Conservation (phyloP, 2,113 vertebrate species). For the Scomber colias region DNA sequence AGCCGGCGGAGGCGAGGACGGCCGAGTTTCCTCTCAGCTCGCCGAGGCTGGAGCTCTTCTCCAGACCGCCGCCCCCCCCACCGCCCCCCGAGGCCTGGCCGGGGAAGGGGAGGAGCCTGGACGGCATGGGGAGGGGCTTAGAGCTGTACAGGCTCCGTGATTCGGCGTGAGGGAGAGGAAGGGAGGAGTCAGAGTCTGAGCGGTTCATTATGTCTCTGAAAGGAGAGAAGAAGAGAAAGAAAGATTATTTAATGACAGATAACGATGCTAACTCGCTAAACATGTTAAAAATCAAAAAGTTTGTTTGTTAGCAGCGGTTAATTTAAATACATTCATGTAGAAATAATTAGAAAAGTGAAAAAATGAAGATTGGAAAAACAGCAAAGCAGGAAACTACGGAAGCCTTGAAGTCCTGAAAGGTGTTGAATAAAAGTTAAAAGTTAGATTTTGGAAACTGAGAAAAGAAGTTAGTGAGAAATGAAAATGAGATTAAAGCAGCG, state of each 20-base stretch:
- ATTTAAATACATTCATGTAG: too few relatives aligned
- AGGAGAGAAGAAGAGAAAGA: background rate
- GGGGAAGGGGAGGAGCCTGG: conserved; percentile 70
- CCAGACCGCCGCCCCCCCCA: conserved; percentile 78
- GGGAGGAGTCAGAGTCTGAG: conserved; percentile 93
- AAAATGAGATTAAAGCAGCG: too few relatives aligned
- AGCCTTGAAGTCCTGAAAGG: too few relatives aligned
- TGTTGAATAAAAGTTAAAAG: too few relatives aligned
- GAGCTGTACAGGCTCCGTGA: conserved; percentile 72
- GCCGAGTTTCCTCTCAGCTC: conserved; percentile 85
- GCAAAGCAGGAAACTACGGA: too few relatives aligned
- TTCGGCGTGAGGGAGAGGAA: conserved; percentile 87
- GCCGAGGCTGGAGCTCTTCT: conserved; percentile 91
- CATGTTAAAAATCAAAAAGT: too few relatives aligned
- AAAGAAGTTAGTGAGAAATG: too few relatives aligned
- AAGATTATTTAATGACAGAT: too few relatives aligned
- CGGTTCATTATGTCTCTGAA: conserved; percentile 89
- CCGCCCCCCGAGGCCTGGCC: conserved; percentile 42
- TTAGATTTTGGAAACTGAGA: too few relatives aligned
- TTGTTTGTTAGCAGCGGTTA: too few relatives aligned
- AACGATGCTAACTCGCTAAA: background rate
- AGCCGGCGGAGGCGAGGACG: conserved; percentile 76
- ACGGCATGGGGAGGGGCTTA: conserved; percentile 75
- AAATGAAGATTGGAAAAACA: too few relatives aligned
- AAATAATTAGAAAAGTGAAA: too few relatives aligned